Evolutionary conservation across 1,140 invertebrate genomes (phyloP), one percentile per base, ranked within the genome.

Genomic region (Dysdera silvatica): DNA sequence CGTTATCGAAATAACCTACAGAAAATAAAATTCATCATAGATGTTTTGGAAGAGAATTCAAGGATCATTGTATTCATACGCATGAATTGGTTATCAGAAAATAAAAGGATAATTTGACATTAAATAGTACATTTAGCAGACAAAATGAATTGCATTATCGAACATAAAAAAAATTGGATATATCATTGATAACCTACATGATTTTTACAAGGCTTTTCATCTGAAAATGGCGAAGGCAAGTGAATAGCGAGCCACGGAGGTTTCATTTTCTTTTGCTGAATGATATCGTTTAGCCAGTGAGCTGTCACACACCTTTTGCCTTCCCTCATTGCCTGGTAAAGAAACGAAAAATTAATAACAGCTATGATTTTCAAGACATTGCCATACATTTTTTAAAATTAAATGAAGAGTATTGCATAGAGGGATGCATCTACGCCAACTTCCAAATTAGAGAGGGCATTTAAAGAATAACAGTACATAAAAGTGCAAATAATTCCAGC

Each of bases 221-320:
- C 76, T 52, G 83, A 81, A 74, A 88, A 91, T 18, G 89, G 83
- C 31, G 86, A 83, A 2, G 94, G 95, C 69, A 96, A 81, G 76
- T 98, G 94, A 32, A 95, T 75, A 4, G 90, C 89, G 69, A 91
- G 87, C 86, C 88, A 96, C 0, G 95, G 94, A 2, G 91, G 90
- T 57, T 85, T 71, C 71, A 95, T 84, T 72, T 89, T 88, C 68
- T 91, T 87, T 54, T 87, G 85, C 1, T 83, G 73, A 58, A 95
- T 83, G 28, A 91, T 85, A 75, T 97, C 94, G 62, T 88, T 93
- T 14, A 98, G 77, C 95, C 95, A 98, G 77, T 89, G 89, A 10
- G 91, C 86, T 6, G 91, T 95, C 5, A 98, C 89, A 72, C 93
- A 89, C 24, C 92, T 83, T 75, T 87, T 87, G 3, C 83, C 83